phyloP scores from a whole-genome alignment of 2,888 invertebrate genomes.

The Synanthedon myopaeformis region DNA sequence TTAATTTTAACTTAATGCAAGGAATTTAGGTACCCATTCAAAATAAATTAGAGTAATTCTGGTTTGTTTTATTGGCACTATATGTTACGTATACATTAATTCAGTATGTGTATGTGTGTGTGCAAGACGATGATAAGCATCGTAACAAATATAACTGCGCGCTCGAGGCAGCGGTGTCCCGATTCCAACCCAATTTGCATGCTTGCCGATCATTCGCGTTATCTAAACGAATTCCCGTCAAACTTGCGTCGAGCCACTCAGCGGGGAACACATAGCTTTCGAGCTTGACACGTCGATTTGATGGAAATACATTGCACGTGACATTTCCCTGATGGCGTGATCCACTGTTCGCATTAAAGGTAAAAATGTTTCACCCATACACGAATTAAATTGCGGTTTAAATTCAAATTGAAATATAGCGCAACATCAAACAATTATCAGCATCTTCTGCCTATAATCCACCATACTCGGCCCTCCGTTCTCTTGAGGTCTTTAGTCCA shows the following conservation, averaged over 20 bases:
- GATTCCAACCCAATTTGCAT: slow-evolving; percentile 13
- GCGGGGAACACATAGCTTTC: neutral
- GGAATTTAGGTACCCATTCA: no score
- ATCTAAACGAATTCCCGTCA: slow-evolving; percentile 14
- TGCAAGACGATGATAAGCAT: neutral
- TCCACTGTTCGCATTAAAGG: neutral
- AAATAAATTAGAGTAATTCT: no score
- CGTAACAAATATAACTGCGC: neutral
- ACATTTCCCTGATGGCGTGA: slow-evolving; percentile 1
- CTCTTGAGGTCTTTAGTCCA: no score
- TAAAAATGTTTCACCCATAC: neutral
- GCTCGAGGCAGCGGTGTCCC: slow-evolving; percentile 4
- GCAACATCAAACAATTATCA: neutral
- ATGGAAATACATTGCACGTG: slow-evolving; percentile 6
- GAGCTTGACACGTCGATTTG: slow-evolving; percentile 4
- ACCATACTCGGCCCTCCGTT: no score
- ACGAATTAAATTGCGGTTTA: neutral
- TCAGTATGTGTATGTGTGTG: neutral
- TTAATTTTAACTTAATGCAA: no score
- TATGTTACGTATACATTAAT: no score
- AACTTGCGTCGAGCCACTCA: slow-evolving; percentile 2
- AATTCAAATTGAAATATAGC: neutral
- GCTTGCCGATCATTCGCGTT: slow-evolving; percentile 16
- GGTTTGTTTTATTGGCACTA: no score
- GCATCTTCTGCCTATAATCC: no score